These are phyloP conservation scores for Arctia plantaginis DNA, from an alignment of 2,888 invertebrate genomes.

Conservation along the genomic window DNA sequence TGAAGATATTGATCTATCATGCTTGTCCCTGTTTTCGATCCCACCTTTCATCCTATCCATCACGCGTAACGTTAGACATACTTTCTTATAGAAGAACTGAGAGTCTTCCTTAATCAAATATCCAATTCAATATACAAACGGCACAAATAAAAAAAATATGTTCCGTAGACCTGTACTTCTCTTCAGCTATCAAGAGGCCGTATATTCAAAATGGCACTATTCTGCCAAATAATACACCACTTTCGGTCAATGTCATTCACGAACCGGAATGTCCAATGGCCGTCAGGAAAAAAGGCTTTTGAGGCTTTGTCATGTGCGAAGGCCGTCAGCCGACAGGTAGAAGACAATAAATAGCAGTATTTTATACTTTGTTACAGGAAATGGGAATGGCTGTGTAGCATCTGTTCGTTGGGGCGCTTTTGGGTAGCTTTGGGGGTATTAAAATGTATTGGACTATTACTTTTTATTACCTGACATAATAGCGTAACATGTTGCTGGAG, in stretches of 20 bases:
- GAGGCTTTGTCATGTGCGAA: conserved; percentile 32
- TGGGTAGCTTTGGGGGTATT: not conserved
- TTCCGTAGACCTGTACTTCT: conserved; percentile 7
- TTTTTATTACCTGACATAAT: too few relatives aligned
- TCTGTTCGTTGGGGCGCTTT: not conserved
- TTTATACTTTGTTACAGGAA: conserved; percentile 39
- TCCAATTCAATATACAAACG: not conserved
- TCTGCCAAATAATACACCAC: conserved; percentile 44
- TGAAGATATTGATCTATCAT: not conserved
- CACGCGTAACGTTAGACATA: not conserved
- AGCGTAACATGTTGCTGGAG: not conserved
- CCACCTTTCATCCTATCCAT: too few relatives aligned
- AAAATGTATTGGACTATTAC: not conserved
- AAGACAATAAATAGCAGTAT: conserved; percentile 42
- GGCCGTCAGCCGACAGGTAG: conserved; percentile 34
- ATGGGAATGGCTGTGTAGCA: conserved; percentile 20
- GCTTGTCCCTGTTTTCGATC: not conserved
- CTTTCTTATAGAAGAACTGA: not conserved
- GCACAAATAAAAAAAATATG: not conserved
- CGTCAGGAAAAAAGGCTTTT: conserved; percentile 38
- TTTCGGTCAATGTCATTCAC: conserved; percentile 53
- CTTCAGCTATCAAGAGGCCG: conserved; percentile 23
- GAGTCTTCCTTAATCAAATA: not conserved
- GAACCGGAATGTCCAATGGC: conserved; percentile 41
- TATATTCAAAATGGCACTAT: conserved; percentile 43